Base-by-base conservation (phyloP, 2,888 invertebrate species). In the Synanthedon andrenaeformis region DNA sequence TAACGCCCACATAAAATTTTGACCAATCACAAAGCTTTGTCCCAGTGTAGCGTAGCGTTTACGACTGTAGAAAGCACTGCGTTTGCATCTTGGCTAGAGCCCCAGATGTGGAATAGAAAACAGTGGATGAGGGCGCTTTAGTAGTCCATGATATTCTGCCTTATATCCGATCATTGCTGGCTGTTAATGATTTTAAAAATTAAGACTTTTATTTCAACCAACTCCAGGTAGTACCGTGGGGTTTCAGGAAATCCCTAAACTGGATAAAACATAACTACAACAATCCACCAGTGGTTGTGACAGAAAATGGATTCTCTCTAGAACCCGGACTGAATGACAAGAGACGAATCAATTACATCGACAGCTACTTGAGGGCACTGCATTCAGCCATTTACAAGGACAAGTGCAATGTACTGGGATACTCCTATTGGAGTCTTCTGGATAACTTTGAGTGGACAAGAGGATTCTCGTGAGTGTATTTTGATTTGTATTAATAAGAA, bases 391-490 rank as follows among this genome's bases (percentile, higher is more conserved):
- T 92, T 0, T 61, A 67, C 0, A 79, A 87, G 42, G 91, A 92
- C 67, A 87, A 88, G 0, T 91, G 90, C 58, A 82, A 83, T 52
- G 88, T 93, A 1, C 69, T 82, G 8, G 93, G 91, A 0, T 96
- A 94, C 67, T 90, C 92, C 0, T 90, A 91, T 54, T 95, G 95
- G 94, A 92, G 92, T 59, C 76, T 96, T 13, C 88, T 95, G 76
- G 95, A 96, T 66, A 94, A 94, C 68, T 94, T 92, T 74, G 95
- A 96, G 72, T 95, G 95, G 95, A 85, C 87, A 56, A 84, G 89
- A 49, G 95, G 95, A 28, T 95, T 89, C 69, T 90, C 90, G 90
- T 92, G 58, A 82, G 85, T 80, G 52, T 17, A 42, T 41, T 10
- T 35, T 35, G 2, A 35, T 35, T 35, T 35, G 10, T 35, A 10